These are phyloP conservation scores for Myotis pilosus DNA, from an alignment of 2,797 vertebrate species.

Conservation along the genomic window DNA sequence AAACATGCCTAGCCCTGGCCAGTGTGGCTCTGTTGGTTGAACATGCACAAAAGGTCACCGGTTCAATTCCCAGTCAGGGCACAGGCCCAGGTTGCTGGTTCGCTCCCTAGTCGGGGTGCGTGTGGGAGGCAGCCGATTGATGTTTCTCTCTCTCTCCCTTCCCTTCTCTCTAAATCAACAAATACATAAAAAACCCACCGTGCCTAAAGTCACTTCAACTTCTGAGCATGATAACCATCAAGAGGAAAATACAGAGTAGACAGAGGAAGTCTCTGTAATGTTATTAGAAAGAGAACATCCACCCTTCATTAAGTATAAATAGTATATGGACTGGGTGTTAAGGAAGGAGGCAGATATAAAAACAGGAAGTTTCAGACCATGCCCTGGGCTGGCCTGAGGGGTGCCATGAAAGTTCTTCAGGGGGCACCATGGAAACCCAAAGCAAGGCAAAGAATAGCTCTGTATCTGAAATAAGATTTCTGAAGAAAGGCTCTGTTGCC, in stretches of 20 bases:
- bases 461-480: conserved; percentile 44
- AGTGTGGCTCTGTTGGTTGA: background rate
- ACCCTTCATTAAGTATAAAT: background rate
- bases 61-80: background rate
- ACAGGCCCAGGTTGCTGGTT: background rate
- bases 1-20: background rate
- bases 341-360: background rate
- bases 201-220: background rate
- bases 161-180: background rate
- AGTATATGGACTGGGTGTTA: background rate
- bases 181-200: background rate
- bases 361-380: conserved; percentile 6
- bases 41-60: background rate
- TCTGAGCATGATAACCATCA: background rate
- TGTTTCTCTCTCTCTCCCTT: background rate
- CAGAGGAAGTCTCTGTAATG: background rate
- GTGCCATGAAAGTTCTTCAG: conserved; percentile 10
- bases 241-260: background rate
- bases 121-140: too few relatives aligned
- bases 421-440: conserved; percentile 29
- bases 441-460: conserved; percentile 48
- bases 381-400: conserved; percentile 14
- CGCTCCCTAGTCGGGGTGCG: too few relatives aligned
- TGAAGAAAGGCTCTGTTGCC: conserved; percentile 40
- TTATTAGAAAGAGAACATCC: background rate